Evolutionary conservation across 2,113 vertebrate genomes (phyloP), one percentile per base, ranked within the genome.

Genomic region (Gobiocypris rarus): DNA sequence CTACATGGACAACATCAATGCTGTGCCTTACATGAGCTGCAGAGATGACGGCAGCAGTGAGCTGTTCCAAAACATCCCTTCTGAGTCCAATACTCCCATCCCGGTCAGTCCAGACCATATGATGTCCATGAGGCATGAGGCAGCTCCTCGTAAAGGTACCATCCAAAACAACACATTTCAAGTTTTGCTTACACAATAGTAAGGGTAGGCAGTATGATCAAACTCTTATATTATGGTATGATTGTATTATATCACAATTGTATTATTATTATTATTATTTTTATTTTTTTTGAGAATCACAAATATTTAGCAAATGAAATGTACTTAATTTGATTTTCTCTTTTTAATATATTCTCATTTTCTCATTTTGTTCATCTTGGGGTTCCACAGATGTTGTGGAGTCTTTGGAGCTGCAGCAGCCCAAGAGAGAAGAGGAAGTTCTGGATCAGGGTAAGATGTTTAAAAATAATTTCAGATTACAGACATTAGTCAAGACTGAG

Each of bases 1-100:
- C 92, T 99, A 98, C 89, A 99, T 99, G 97, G 98, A 99, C 85
- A 96, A 95, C 87, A 95, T 93, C 82, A 94, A 96, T 61, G 95
- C 96, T 8, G 85, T 94, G 45, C 97, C 98, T 0, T 99, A 95
- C 84, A 97, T 97, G 96, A 96, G 91, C 77, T 99, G 98, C 87
- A 95, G 95, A 84, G 94, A 96, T 67, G 93, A 94, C 0, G 93
- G 95, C 67, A 93, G 93, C 61, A 93, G 92, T 7, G 94, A 95
- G 41, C 91, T 96, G 71, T 99, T 99, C 89, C 89, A 91, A 88
- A 90, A 91, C 65, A 98, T 99, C 87, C 97, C 98, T 0, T 85
- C 93, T 15, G 97, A 98, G 84, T 97, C 98, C 87, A 98, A 94
- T 85, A 87, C 96, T 75, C 96, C 97, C 83, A 94, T 98, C 78